Conservation (phyloP, 1,140 invertebrate species). For the Trichoplusia ni region DNA sequence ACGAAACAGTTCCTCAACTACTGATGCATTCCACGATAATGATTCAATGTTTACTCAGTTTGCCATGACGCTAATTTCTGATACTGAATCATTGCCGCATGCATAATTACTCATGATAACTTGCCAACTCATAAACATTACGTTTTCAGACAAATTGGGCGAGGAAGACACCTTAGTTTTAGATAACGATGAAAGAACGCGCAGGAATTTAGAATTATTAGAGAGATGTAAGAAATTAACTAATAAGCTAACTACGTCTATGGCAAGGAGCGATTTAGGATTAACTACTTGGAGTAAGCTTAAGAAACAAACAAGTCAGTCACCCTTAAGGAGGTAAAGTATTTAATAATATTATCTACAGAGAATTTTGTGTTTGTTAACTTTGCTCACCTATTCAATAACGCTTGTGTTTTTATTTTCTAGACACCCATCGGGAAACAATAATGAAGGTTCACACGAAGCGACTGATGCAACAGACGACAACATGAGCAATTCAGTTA, state of each 20-base stretch:
- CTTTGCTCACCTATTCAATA: neutral
- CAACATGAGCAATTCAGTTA: constrained; percentile 76
- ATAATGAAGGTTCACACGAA: constrained; percentile 83
- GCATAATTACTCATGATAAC: constrained; percentile 55
- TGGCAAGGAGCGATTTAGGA: constrained; percentile 91
- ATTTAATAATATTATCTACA: neutral
- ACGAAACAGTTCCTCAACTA: constrained; percentile 27
- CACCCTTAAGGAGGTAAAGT: constrained; percentile 75
- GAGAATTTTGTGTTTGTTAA: neutral
- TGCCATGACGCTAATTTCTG: constrained; percentile 43
- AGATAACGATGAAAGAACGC: constrained; percentile 80
- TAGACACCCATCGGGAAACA: constrained; percentile 90
- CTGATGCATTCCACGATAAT: constrained; percentile 20
- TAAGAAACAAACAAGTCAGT: constrained; percentile 83
- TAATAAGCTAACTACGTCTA: constrained; percentile 85
- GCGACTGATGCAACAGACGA: constrained; percentile 65
- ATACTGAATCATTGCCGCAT: constrained; percentile 35
- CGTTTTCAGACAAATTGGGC: constrained; percentile 76
- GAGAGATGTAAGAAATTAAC: constrained; percentile 79
- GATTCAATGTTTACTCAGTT: constrained; percentile 52
- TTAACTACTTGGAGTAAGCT: constrained; percentile 93
- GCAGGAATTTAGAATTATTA: constrained; percentile 81
- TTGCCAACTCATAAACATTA: constrained; percentile 43
- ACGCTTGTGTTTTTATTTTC: constrained; percentile 42
- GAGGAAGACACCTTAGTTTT: constrained; percentile 69